Evolutionary conservation across 2,113 vertebrate genomes (phyloP).

Genomic region (Clarias macrocephalus): DNA sequence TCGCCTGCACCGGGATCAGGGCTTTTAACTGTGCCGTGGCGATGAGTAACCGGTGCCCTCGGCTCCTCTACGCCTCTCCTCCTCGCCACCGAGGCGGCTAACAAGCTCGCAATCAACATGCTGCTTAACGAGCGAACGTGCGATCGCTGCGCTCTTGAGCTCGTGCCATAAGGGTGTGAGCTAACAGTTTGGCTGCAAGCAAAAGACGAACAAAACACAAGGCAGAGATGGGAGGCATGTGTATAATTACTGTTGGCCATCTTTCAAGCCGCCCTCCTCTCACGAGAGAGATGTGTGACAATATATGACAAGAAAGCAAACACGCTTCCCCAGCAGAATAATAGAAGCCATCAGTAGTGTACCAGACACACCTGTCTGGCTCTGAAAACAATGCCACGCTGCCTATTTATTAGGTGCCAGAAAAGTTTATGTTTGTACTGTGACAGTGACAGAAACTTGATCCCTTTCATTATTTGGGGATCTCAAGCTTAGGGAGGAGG

Average conservation of each 20-base stretch:
- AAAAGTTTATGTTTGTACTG: constrained; percentile 81
- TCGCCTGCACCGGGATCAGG: constrained; percentile 64
- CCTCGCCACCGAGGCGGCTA: constrained; percentile 56
- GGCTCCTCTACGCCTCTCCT: constrained; percentile 43
- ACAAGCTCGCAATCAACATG: constrained; percentile 71
- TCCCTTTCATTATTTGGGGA: constrained; percentile 75
- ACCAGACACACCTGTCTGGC: constrained; percentile 80
- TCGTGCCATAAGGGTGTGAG: constrained; percentile 59
- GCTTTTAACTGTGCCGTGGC: constrained; percentile 60
- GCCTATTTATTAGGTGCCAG: constrained; percentile 83
- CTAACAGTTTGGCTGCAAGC: constrained; percentile 40
- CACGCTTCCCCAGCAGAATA: constrained; percentile 78
- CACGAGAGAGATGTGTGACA: constrained; percentile 79
- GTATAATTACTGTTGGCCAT: constrained; percentile 81
- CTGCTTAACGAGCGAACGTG: constrained; percentile 51
- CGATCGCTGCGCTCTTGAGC: constrained; percentile 56
- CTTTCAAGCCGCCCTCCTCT: constrained; percentile 76
- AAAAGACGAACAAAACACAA: constrained; percentile 56
- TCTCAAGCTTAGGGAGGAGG: constrained; percentile 50
- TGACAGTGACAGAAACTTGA: constrained; percentile 83
- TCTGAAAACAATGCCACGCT: constrained; percentile 80
- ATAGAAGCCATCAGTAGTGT: constrained; percentile 76
- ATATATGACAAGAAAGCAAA: constrained; percentile 81
- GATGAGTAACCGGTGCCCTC: constrained; percentile 67
- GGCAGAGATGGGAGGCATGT: constrained; percentile 67